Evolutionary conservation across 2,113 vertebrate genomes (phyloP), one percentile per base, ranked within the genome.

Genomic region (Gadus chalcogrammus): DNA sequence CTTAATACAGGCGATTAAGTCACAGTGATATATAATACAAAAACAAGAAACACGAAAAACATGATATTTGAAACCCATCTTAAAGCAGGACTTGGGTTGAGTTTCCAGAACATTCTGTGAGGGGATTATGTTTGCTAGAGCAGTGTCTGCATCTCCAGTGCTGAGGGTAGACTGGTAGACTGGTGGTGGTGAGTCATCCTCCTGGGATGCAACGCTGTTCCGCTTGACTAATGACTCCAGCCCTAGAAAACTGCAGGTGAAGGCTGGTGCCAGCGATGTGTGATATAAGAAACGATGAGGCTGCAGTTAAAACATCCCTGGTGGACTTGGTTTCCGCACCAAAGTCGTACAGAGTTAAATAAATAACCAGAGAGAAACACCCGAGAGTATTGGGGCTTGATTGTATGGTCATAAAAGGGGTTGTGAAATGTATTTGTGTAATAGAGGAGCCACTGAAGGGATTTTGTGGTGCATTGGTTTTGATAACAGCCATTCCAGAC

Each of bases 161-260:
- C 20, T 20, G 13, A 35, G 31, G 24, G 58, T 24, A 60, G 20
- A 15, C 27, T 31, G 15, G 15, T 5, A 15, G 22, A 15, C 42
- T 28, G 24, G n/a, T 9, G 18, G 16, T 70, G 60, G 73, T 80
- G 79, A 82, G 61, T 81, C 73, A 71, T 15, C 70, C 52, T 53
- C 28, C 59, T 42, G 17, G 42, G 42, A 48, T 31, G 15, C 59
- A 31, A 15, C 65, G 59, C 31, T 55, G 64, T 64, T 74, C 62
- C 15, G 17, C 15, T 15, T 62, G 61, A 28, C 42, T 67, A 20
- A 75, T 69, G 38, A n/a, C 22, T 66, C 18, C 5, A 9, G 48
- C 35, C 3, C 59, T 53, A 53, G 27, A 48, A 16, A 17, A 16
- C 55, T 58, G 15, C 55, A 58, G 55, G 61, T 9, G 59, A 13